phyloP scores from a whole-genome alignment of 2,888 invertebrate genomes.

The Clunio marinus region DNA sequence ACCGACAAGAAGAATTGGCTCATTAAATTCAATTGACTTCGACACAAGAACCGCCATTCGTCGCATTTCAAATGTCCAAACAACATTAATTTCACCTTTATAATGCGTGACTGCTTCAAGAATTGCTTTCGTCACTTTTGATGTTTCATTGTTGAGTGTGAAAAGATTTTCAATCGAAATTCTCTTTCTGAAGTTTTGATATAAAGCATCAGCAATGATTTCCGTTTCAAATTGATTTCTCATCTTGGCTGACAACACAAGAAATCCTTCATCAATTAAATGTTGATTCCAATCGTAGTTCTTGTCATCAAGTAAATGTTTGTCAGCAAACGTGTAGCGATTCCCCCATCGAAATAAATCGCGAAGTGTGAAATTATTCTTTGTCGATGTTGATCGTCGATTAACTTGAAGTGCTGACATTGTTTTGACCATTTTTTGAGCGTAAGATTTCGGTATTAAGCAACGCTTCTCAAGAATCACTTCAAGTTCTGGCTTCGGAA shows the following conservation, averaged over 20 bases:
- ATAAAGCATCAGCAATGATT: slow-evolving; percentile 74
- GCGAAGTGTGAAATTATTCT: slow-evolving; percentile 87
- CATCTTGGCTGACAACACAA: slow-evolving; percentile 89
- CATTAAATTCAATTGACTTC: slow-evolving; percentile 84
- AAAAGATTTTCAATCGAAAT: slow-evolving; percentile 70
- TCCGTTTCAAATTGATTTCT: slow-evolving; percentile 75
- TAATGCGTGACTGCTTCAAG: slow-evolving; percentile 62
- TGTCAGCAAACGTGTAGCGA: slow-evolving; percentile 73
- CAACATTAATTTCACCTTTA: slow-evolving; percentile 64
- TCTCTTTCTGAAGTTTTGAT: slow-evolving; percentile 72
- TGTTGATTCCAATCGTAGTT: slow-evolving; percentile 97
- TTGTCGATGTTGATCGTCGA: slow-evolving; percentile 79
- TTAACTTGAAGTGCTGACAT: slow-evolving; percentile 84
- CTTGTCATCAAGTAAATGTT: slow-evolving; percentile 53
- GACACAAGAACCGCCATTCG: slow-evolving; percentile 70
- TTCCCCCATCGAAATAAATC: slow-evolving; percentile 97
- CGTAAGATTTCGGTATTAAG: slow-evolving; percentile 78
- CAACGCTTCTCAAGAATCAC: slow-evolving; percentile 85
- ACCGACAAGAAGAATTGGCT: slow-evolving; percentile 93
- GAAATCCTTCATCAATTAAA: slow-evolving; percentile 92
- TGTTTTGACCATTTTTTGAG: slow-evolving; percentile 83
- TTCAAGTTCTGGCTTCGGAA: slow-evolving; percentile 82
- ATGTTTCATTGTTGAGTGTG: slow-evolving; percentile 63
- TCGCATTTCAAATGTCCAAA: slow-evolving; percentile 93
- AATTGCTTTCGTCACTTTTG: slow-evolving; percentile 69